Evolutionary conservation across 2,113 vertebrate genomes (phyloP), one percentile per base, ranked within the genome.

Genomic region (Chionis minor): DNA sequence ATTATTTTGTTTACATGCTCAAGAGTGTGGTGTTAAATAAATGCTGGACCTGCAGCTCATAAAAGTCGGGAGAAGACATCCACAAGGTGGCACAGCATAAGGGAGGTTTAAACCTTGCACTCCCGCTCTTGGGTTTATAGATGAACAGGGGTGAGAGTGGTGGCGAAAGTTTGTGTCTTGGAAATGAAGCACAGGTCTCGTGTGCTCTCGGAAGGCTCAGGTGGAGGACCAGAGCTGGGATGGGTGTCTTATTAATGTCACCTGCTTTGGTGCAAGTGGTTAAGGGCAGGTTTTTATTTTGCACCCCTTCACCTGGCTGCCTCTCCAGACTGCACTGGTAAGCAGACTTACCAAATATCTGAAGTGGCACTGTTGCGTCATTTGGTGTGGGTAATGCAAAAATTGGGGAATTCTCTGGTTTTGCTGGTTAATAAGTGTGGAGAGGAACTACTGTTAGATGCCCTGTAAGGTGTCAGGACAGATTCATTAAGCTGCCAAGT

Each of bases 21-120:
- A 19, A 38, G 70, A 77, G 79, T 6, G 81, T 54, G 86, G 14
- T 94, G 66, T 88, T 88, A 86, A 95, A 88, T 92, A 63, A 91
- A 66, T 3, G 55, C 78, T 65, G 81, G 82, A 88, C 77, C 85
- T 59, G 79, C 81, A 40, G 91, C 91, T 95, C 66, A 2, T 44
- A 19, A 15, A 80, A 96, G 85, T 65, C 51, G 26, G 54, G 52
- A 70, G 73, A 66, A 92, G 84, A 23, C 28, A 63, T 67, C 96
- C 96, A 88, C 96, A 26, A 94, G 96, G 94, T 95, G 97, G 96
- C 96, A 94, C 54, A 94, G 42, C 72, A 0, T 15, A 52, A 67
- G 33, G 58, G 71, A 54, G 81, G 47, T 23, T 85, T 70, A 40
- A 86, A 24, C 49, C 62, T 61, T 62, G 35, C 7, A 8, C 21